Conservation (phyloP, 2,797 vertebrate genomes). For the Protosalanx chinensis region DNA sequence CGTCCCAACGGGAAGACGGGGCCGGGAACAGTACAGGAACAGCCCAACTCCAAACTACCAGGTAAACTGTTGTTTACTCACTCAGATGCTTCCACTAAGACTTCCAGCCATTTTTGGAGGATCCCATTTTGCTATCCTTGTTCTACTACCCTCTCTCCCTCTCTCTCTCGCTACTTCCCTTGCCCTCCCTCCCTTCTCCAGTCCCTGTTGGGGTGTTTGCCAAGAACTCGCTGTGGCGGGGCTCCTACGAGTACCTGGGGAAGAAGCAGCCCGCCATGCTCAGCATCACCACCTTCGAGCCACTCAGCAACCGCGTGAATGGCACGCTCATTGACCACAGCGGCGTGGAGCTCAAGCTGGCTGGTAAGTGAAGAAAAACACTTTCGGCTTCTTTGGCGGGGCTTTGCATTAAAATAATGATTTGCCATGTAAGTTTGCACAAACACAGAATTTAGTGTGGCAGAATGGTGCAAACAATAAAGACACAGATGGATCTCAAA, state of each 20-base stretch:
- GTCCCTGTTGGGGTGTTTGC: constrained; percentile 95
- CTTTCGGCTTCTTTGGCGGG: not conserved
- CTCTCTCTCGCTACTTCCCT: too few species aligned
- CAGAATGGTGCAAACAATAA: too few species aligned
- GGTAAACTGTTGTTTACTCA: constrained; percentile 62
- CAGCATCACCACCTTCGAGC: constrained; percentile 89
- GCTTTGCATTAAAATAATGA: too few species aligned
- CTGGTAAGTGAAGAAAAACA: constrained; percentile 69
- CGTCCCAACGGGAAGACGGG: constrained; percentile 85
- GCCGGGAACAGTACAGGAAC: constrained; percentile 83
- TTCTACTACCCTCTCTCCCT: not conserved
- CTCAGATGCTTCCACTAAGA: too few species aligned
- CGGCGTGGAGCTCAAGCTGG: constrained; percentile 88
- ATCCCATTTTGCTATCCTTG: too few species aligned
- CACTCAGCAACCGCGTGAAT: constrained; percentile 84
- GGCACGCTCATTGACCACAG: constrained; percentile 97
- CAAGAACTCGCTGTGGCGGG: constrained; percentile 95
- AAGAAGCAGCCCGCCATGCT: constrained; percentile 98
- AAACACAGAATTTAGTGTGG: too few species aligned
- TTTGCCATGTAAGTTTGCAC: too few species aligned
- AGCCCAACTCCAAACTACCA: constrained; percentile 80
- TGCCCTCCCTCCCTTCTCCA: constrained; percentile 40
- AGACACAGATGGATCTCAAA: not conserved
- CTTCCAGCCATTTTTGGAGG: too few species aligned
- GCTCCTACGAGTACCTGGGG: constrained; percentile 95